Conservation (phyloP, 2,113 vertebrate genomes). For the Oryzias woworae region DNA sequence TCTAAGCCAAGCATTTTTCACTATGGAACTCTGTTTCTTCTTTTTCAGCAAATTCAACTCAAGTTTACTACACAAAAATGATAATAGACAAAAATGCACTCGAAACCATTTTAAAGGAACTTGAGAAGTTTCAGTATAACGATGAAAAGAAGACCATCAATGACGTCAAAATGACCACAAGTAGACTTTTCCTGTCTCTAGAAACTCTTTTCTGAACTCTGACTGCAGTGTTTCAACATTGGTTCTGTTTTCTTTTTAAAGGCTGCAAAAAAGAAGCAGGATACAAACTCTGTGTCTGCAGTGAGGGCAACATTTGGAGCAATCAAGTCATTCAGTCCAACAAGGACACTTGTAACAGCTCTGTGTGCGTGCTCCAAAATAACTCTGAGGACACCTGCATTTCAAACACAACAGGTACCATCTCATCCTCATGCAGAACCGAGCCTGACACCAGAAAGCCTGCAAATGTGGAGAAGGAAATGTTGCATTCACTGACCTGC, state of each 20-base stretch:
- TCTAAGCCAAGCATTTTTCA: not conserved
- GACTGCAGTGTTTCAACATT: too few relatives aligned
- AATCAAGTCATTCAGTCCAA: not conserved
- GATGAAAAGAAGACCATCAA: rapidly evolving
- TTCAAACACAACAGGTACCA: slow-evolving; percentile 33
- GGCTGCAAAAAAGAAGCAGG: not conserved
- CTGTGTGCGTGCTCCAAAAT: rapidly evolving
- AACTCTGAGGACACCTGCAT: slow-evolving; percentile 8
- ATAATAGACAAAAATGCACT: slow-evolving; percentile 14
- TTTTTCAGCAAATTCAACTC: slow-evolving; percentile 42
- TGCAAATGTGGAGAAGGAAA: too few relatives aligned
- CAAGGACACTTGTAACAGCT: not conserved
- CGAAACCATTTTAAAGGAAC: rapidly evolving
- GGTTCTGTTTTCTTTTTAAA: slow-evolving; percentile 5
- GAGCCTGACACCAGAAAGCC: too few relatives aligned
- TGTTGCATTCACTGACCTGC: too few relatives aligned
- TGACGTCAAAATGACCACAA: slow-evolving; percentile 27
- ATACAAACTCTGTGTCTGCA: rapidly evolving
- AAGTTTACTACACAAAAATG: slow-evolving; percentile 53
- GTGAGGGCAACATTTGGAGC: not conserved
- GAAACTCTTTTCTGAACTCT: too few relatives aligned
- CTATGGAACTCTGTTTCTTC: not conserved
- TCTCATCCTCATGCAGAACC: too few relatives aligned
- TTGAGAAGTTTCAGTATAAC: rapidly evolving
- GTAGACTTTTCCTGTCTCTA: slow-evolving; percentile 33